Percentiles rank a stretch among this genome's conserved stretches.
Conservation (phyloP, 1,140 invertebrate species). For the Penaeus vannamei region DNA sequence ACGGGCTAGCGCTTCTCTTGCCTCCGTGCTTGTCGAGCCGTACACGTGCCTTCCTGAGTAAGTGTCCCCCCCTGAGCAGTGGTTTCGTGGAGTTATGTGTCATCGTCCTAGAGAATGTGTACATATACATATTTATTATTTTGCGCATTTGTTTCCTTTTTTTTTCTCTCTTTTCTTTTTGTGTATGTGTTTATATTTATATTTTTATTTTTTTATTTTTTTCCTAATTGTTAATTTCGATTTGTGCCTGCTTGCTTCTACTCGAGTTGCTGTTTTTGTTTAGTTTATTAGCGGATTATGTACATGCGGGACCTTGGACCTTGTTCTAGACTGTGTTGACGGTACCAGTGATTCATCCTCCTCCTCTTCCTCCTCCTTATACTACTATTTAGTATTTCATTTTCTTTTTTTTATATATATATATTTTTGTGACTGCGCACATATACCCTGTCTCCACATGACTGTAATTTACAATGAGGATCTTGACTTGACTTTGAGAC, state of each 20-base stretch:
- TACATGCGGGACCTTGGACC: constrained; percentile 48
- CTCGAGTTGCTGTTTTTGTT: background rate
- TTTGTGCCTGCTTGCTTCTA: constrained; percentile 5
- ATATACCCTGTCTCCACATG: no score
- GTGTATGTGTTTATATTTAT: background rate
- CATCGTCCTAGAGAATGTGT: no score
- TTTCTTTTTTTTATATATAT: no score
- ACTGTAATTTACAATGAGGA: no score
- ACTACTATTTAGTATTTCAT: no score
- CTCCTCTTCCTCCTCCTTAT: no score
- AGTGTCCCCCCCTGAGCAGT: background rate
- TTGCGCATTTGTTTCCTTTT: background rate
- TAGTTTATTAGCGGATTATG: constrained; percentile 47
- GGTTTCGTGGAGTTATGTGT: no score
- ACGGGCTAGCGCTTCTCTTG: constrained; percentile 4
- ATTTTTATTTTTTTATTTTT: background rate
- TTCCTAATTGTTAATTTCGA: background rate
- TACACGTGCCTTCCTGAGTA: constrained; percentile 39
- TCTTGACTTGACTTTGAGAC: no score
- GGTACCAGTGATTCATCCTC: background rate
- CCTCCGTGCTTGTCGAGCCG: background rate
- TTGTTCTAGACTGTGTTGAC: constrained; percentile 14
- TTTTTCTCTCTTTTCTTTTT: background rate
- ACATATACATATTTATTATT: no score
- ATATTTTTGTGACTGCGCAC: no score